Base-by-base conservation (phyloP, 2,113 vertebrate species). In the Hippocampus comes region DNA sequence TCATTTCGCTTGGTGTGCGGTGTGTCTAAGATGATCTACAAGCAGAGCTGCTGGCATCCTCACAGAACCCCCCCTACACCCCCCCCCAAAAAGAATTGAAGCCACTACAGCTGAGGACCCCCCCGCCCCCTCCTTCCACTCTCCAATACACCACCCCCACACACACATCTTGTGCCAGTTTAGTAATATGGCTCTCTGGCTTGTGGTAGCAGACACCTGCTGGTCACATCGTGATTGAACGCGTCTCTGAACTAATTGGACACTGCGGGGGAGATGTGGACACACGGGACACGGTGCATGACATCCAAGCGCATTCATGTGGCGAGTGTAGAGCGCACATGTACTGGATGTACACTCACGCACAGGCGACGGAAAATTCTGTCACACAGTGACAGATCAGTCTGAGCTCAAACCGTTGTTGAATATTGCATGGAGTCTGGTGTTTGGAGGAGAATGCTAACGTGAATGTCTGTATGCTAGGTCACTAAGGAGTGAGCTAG, bases 161-260 rank as follows among this genome's bases (percentile, higher is more conserved):
- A 10, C 23, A 57, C 69, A 69, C 18, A 25, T 80, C 69, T 76
- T 42, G 57, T 82, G 78, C 83, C 75, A 76, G 73, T 59, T 85
- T 87, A 86, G 88, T 82, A 86, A 81, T 79, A 51, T 81, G 81
- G 67, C 79, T 82, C 71, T 74, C 76, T 86, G 81, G 84, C 80
- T 73, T 30, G 34, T 34, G 80, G 84, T 75, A 86, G n/a, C 49
- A 72, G 78, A 76, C 78, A 88, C 84, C 86, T 86, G 87, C 88
- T 89, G 82, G 87, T 86, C 88, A 88, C 75, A 74, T 81, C 73
- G 84, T 83, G 88, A 88, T 63, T 87, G 85, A 87, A 87, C n/a
- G 81, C 80, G 74, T 78, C 84, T 81, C 77, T 83, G 83, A 87
- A 84, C 84, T 90, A 91, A 89, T 87, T 91, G 86, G 84, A 85